Evolutionary conservation across 2,797 vertebrate species (phyloP).

Genomic region (Rhabdomys pumilio): DNA sequence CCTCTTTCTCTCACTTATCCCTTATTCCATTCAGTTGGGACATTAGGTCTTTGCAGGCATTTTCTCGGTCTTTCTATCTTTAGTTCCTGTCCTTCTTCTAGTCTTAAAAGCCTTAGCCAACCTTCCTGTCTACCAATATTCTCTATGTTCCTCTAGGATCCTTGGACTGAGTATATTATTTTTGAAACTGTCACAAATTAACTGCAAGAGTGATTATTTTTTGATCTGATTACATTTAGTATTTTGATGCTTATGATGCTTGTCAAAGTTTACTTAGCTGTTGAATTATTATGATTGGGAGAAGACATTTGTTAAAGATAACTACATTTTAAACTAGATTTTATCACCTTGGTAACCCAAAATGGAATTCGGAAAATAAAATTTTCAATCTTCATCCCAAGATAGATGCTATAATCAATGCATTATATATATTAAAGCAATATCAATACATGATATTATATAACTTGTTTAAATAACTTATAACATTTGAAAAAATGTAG

Average conservation of each 20-base stretch:
- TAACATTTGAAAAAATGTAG: background rate
- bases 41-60: background rate
- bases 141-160: background rate
- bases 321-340: background rate
- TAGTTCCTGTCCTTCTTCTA: background rate
- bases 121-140: background rate
- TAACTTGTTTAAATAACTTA: background rate
- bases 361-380: background rate
- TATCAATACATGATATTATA: background rate
- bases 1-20: background rate
- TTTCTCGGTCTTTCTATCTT: background rate
- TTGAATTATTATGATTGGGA: background rate
- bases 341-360: background rate
- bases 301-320: background rate
- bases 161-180: background rate
- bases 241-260: background rate
- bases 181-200: background rate
- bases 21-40: background rate
- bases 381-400: background rate
- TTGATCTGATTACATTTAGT: background rate
- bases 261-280: conserved; percentile 7
- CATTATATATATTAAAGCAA: background rate
- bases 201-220: background rate
- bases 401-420: background rate
- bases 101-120: background rate